Conservation (phyloP, 2,113 vertebrate species). For the Callopanchax toddi region DNA sequence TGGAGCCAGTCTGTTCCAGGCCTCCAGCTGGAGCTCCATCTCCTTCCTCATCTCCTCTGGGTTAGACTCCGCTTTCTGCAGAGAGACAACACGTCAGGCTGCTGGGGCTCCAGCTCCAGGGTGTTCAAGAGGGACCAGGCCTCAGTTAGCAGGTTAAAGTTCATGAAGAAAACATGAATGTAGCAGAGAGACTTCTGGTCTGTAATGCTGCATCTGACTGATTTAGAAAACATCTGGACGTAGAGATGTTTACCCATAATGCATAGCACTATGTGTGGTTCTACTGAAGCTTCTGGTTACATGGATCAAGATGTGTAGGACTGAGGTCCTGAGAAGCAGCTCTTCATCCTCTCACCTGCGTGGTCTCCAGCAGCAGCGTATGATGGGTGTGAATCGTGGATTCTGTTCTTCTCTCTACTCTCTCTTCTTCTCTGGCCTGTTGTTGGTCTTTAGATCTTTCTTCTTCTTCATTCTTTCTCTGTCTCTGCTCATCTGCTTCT, state of each 20-base stretch:
- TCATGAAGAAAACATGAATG: no score
- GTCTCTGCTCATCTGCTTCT: constrained; percentile 80
- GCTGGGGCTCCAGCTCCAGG: no score
- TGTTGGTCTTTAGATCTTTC: constrained; percentile 61
- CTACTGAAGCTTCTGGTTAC: no score
- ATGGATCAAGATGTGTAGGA: no score
- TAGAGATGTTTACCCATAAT: no score
- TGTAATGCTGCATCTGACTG: no score
- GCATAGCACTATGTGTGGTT: no score
- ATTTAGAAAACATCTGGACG: no score
- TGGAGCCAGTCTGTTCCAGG: constrained; percentile 84
- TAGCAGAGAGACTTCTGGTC: no score
- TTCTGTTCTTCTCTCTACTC: constrained; percentile 81
- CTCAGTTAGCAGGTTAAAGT: no score
- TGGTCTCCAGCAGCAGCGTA: constrained; percentile 79
- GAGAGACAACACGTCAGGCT: background rate
- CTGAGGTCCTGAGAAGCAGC: background rate
- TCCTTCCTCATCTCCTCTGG: constrained; percentile 87
- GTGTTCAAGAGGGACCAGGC: no score
- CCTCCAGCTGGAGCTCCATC: constrained; percentile 91
- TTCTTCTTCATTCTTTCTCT: constrained; percentile 61
- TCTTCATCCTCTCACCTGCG: constrained; percentile 50
- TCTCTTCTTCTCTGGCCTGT: constrained; percentile 63
- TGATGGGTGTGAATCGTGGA: constrained; percentile 89
- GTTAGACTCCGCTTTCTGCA: constrained; percentile 81